Percentiles rank a stretch among this genome's conserved stretches.
Evolutionary conservation across 2,797 vertebrate species (phyloP).

Genomic region (Monodelphis domestica): DNA sequence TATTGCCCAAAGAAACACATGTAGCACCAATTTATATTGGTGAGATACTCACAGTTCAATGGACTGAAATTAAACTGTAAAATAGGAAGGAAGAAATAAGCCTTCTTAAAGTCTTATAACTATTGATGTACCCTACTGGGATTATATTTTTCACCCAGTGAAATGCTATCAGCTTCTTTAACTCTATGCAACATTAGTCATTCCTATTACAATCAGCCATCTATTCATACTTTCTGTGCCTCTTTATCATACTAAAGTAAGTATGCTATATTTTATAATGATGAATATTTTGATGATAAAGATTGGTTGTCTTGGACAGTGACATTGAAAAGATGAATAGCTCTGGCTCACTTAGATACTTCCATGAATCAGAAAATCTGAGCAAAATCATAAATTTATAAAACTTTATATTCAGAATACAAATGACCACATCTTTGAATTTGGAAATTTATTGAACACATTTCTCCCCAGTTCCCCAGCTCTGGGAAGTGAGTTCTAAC

Average conservation of each 20-base stretch:
- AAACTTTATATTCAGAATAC: background rate
- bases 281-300: constrained; percentile 78
- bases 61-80: background rate
- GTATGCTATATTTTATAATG: constrained; percentile 78
- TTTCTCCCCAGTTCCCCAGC: too few relatives aligned
- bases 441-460: background rate
- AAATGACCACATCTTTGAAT: background rate
- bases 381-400: constrained; percentile 25
- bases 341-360: background rate
- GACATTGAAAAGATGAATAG: constrained; percentile 77
- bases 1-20: background rate
- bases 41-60: background rate
- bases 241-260: constrained; percentile 56
- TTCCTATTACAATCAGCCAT: constrained; percentile 81
- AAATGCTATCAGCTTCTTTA: constrained; percentile 42
- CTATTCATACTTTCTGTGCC: constrained; percentile 79
- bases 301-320: constrained; percentile 76
- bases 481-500: background rate
- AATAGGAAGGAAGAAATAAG: background rate
- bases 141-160: constrained; percentile 1
- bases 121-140: background rate
- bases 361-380: constrained; percentile 14
- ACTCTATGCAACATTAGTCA: constrained; percentile 74
- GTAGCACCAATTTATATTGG: background rate
- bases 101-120: background rate